Evolutionary conservation across 2,888 invertebrate genomes (phyloP).

Genomic region (Xestia rhomboidea): DNA sequence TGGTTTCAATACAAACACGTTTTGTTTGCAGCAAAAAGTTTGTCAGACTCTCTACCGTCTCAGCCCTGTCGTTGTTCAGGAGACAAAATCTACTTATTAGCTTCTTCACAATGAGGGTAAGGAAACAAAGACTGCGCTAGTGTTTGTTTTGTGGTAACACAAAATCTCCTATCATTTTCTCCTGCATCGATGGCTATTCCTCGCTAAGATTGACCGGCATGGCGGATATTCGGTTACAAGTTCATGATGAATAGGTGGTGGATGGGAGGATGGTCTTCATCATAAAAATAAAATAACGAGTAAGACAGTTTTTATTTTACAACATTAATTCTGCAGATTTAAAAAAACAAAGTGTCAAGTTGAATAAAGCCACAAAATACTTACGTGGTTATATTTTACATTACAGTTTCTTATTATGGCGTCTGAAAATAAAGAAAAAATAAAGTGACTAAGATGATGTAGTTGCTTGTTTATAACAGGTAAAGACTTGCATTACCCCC

Average conservation of each 20-base stretch:
- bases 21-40: no score
- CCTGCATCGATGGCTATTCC: neutral
- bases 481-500: no score
- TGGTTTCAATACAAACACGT: no score
- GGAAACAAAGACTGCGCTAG: neutral
- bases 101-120: neutral
- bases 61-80: neutral
- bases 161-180: neutral
- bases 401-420: neutral
- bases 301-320: conserved; percentile 5
- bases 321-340: neutral
- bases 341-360: neutral
- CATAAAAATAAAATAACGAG: neutral
- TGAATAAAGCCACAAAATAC: neutral
- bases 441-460: no score
- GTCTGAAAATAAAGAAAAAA: no score
- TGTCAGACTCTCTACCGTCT: neutral
- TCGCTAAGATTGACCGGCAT: neutral
- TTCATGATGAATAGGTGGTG: neutral
- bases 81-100: neutral
- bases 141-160: no score
- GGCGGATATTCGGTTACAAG: neutral
- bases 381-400: neutral
- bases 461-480: no score
- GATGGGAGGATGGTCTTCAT: no score